A percentile compares a stretch with the other conserved stretches of the same genome.
These are phyloP conservation scores for Ophion slaviceki DNA, from an alignment of 2,888 invertebrate genomes.

Conservation along the genomic window DNA sequence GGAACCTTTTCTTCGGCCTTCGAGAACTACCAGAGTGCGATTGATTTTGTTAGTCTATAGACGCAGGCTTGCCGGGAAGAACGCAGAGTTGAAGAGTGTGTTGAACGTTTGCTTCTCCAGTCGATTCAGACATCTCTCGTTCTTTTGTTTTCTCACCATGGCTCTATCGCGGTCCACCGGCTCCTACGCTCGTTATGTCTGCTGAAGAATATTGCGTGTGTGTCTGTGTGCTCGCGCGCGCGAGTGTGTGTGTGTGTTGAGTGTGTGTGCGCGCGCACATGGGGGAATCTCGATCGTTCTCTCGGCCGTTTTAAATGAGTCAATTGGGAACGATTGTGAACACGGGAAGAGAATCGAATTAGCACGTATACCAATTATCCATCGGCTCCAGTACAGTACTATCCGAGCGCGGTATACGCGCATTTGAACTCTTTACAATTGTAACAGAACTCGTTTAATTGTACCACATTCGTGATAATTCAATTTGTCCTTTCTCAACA, in stretches of 20 bases:
- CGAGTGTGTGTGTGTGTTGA: neutral
- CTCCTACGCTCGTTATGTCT: conserved; percentile 43
- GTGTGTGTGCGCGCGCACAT: conserved; percentile 29
- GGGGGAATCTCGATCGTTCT: conserved; percentile 59
- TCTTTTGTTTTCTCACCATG: conserved; percentile 24
- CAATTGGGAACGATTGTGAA: conserved; percentile 76
- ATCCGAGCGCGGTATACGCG: conserved; percentile 13
- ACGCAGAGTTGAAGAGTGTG: conserved; percentile 3
- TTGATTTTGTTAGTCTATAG: conserved; percentile 28
- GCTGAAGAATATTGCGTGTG: conserved; percentile 8
- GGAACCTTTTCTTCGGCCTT: conserved; percentile 14
- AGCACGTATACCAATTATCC: conserved; percentile 78
- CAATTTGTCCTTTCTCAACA: neutral
- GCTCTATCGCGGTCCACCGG: conserved; percentile 19
- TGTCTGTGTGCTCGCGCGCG: too few species aligned
- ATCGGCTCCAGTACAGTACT: conserved; percentile 49
- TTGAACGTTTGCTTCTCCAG: conserved; percentile 25
- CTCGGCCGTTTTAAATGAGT: conserved; percentile 72
- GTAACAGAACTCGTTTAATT: neutral
- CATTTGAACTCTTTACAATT: conserved; percentile 21
- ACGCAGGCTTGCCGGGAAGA: neutral
- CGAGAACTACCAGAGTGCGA: conserved; percentile 17
- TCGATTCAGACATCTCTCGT: conserved; percentile 23
- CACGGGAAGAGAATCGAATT: conserved; percentile 77
- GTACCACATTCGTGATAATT: neutral